Percentiles rank a stretch among this genome's conserved stretches.
Conservation (phyloP, 2,888 invertebrate genomes). For the Timema podura region DNA sequence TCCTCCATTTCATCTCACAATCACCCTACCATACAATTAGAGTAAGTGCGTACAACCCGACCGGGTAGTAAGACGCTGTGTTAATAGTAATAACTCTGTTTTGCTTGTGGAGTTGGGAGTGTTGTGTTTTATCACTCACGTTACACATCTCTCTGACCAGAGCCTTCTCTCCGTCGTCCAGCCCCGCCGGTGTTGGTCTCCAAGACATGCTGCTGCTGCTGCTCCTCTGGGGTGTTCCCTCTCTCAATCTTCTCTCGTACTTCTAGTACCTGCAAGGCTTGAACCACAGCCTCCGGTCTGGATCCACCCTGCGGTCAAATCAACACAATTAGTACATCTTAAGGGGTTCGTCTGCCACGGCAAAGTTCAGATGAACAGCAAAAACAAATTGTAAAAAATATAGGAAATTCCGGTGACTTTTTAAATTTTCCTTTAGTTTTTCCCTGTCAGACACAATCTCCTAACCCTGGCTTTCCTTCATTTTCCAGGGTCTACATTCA, state of each 20-base stretch:
- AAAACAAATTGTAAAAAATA: neutral
- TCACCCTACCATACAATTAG: too few species aligned
- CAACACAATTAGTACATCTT: conserved; percentile 17
- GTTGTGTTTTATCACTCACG: conserved; percentile 51
- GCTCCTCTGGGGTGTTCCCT: conserved; percentile 42
- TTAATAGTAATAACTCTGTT: too few species aligned
- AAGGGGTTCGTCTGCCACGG: conserved; percentile 22
- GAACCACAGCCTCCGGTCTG: conserved; percentile 85
- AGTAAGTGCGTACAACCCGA: too few species aligned
- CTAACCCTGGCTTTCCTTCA: too few species aligned
- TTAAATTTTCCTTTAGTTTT: too few species aligned
- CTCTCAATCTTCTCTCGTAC: conserved; percentile 83
- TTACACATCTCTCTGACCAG: conserved; percentile 95
- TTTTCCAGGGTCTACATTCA: too few species aligned
- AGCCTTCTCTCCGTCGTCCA: conserved; percentile 82
- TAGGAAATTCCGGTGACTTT: too few species aligned
- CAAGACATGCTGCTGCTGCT: conserved; percentile 35
- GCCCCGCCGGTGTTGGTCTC: conserved; percentile 33
- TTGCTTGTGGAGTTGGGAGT: too few species aligned
- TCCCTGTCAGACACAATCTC: too few species aligned
- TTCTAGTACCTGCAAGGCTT: conserved; percentile 88
- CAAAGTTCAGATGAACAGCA: conserved; percentile 7
- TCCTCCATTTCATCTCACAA: too few species aligned
- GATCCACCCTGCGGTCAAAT: neutral
- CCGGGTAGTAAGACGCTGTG: too few species aligned